Base-by-base conservation (phyloP, 2,113 vertebrate genomes). In the Hippocampus zosterae region DNA sequence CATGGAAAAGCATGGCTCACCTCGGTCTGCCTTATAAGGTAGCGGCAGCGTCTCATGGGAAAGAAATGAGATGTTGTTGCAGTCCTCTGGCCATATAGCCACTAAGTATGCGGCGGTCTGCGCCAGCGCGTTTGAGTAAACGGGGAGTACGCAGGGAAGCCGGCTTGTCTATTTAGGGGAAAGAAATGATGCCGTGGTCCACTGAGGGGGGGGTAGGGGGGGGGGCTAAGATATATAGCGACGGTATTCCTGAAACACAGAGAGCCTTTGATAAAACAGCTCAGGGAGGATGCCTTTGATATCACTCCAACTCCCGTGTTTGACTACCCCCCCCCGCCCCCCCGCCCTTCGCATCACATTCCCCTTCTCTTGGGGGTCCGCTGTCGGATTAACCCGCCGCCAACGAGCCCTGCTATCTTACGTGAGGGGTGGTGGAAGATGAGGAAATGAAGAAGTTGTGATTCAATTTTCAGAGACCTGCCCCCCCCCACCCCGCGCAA, bases 401-500 rank as follows among this genome's bases (percentile, higher is more conserved):
- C 75, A 74, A 68, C 68, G 29, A 77, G 23, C 60, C 73, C 62
- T n/a, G 48, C 72, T 65, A 72, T 79, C 67, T 80, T 73, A 74
- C 46, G 65, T 80, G 81, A 79, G 65, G 42, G 56, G 23, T 6
- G 33, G 66, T 7, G 27, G 42, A 19, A 59, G 65, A 65, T 3
- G n/a, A 64, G 68, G 57, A 59, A 71, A 25, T 2, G 16, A 72
- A 64, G 67, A 73, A 41, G 21, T 41, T 87, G 78, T 74, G 81
- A 88, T 85, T 85, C 84, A 76, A 83, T 90, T 87, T 79, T 81
- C 77, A 63, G 82, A 37, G 33, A 37, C 33, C 33, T 5, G 5
- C 33, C 33, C 33, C 5, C 33, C 33, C 29, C 3, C 29, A 2
- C 29, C 29, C 72, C 72, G 78, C 73, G 68, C 69, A 64, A 52